A percentile compares a stretch with the other conserved stretches of the same genome.
These are phyloP conservation scores for Episyrphus balteatus DNA, from an alignment of 1,140 invertebrate genomes.

Conservation along the genomic window DNA sequence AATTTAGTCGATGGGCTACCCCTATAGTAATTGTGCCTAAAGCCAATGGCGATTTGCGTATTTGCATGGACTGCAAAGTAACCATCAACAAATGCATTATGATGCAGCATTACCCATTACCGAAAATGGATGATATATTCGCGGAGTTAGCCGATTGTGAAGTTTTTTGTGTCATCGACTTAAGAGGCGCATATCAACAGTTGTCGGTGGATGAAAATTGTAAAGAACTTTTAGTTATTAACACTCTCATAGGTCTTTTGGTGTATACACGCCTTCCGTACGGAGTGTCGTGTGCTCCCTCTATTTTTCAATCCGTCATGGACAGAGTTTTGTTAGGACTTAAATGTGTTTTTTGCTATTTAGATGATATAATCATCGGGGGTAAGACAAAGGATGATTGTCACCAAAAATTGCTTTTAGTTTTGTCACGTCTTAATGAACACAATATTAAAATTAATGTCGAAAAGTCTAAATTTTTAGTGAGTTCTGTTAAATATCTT, in stretches of 20 bases:
- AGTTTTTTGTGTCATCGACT: too few species aligned
- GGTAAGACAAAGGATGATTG: too few species aligned
- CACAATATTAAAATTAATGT: too few species aligned
- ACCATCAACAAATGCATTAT: slow-evolving; percentile 10
- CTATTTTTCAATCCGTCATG: slow-evolving; percentile 24
- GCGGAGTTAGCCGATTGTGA: slow-evolving; percentile 10
- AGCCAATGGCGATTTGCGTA: slow-evolving; percentile 18
- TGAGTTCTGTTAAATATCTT: too few species aligned
- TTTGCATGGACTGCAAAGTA: slow-evolving; percentile 5
- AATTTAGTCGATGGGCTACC: slow-evolving; percentile 27
- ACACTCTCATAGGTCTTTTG: slow-evolving; percentile 25
- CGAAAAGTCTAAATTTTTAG: too few species aligned
- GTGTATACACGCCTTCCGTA: slow-evolving; percentile 24
- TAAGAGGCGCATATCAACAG: slow-evolving; percentile 24
- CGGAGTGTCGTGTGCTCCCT: slow-evolving; percentile 23
- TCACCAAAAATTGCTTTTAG: too few species aligned
- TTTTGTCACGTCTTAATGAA: too few species aligned
- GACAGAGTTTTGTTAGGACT: slow-evolving; percentile 11
- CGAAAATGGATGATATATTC: slow-evolving; percentile 13
- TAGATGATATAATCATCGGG: slow-evolving; percentile 21
- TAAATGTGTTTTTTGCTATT: slow-evolving; percentile 7
- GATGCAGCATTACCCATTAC: slow-evolving; percentile 12
- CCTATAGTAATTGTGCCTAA: slow-evolving; percentile 40
- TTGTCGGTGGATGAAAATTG: slow-evolving; percentile 17
- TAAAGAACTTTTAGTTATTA: slow-evolving; percentile 21